Evolutionary conservation across 2,888 invertebrate genomes (phyloP).

Genomic region (Carabus problematicus): DNA sequence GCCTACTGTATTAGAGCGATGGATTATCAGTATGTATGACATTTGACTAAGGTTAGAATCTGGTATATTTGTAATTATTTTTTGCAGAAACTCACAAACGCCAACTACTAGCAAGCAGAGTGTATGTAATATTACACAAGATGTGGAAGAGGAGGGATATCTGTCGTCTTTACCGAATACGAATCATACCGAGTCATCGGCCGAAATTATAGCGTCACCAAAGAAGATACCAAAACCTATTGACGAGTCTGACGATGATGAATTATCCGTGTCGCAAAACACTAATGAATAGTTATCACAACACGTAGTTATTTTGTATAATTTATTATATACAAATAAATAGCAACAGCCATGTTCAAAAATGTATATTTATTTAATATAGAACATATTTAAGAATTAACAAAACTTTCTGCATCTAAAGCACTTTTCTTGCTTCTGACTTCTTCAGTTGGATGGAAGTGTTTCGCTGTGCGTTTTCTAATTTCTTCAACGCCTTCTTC

Average conservation of each 20-base stretch:
- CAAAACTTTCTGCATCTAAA: slow-evolving; percentile 55
- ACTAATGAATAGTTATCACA: too few species aligned
- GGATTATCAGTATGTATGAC: neutral
- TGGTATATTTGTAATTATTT: too few species aligned
- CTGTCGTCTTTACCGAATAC: neutral
- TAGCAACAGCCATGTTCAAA: neutral
- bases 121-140: too few species aligned
- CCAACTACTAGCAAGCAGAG: too few species aligned
- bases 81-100: too few species aligned
- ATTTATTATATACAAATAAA: neutral
- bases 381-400: slow-evolving; percentile 14
- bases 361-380: slow-evolving; percentile 1
- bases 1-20: slow-evolving; percentile 8
- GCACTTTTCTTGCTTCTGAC: slow-evolving; percentile 60
- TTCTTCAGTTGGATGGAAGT: slow-evolving; percentile 61
- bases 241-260: too few species aligned
- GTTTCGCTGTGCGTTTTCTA: slow-evolving; percentile 84
- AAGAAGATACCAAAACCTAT: too few species aligned
- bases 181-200: too few species aligned
- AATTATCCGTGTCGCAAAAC: too few species aligned
- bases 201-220: neutral
- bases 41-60: too few species aligned
- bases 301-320: too few species aligned
- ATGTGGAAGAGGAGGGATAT: neutral
- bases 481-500: slow-evolving; percentile 79